Percentiles rank a stretch among this genome's conserved stretches.
Evolutionary conservation across 1,140 invertebrate species (phyloP).

Genomic region (Cherax destructor): DNA sequence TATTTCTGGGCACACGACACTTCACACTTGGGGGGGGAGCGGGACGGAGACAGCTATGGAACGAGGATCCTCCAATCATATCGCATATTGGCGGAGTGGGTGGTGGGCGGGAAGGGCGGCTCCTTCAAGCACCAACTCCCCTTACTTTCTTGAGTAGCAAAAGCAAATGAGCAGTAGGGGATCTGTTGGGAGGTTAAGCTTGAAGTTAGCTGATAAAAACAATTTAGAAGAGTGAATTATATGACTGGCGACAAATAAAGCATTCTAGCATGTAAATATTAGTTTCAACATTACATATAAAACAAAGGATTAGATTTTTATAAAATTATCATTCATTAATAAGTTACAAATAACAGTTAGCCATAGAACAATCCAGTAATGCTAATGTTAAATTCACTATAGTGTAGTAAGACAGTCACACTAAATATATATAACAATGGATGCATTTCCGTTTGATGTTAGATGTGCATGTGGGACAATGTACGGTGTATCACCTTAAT

Average conservation of each 20-base stretch:
- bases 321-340: neutral
- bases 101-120: slow-evolving; percentile 86
- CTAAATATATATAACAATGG: no score
- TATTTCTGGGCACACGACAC: slow-evolving; percentile 29
- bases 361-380: no score
- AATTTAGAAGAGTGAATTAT: neutral
- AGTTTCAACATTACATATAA: neutral
- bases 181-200: slow-evolving; percentile 38
- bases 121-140: slow-evolving; percentile 82
- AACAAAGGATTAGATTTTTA: neutral
- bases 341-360: no score
- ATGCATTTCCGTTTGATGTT: no score
- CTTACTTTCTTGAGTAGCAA: slow-evolving; percentile 75
- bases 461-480: no score
- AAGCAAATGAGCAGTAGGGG: slow-evolving; percentile 62
- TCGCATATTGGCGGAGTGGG: slow-evolving; percentile 86
- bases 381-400: no score
- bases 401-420: no score
- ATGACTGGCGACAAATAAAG: neutral
- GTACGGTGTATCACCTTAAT: no score
- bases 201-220: neutral
- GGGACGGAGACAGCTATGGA: slow-evolving; percentile 41
- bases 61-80: slow-evolving; percentile 87
- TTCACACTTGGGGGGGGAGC: slow-evolving; percentile 7
- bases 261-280: neutral